phyloP scores from a whole-genome alignment of 2,113 vertebrate genomes.

The Drymodes brunneopygia region DNA sequence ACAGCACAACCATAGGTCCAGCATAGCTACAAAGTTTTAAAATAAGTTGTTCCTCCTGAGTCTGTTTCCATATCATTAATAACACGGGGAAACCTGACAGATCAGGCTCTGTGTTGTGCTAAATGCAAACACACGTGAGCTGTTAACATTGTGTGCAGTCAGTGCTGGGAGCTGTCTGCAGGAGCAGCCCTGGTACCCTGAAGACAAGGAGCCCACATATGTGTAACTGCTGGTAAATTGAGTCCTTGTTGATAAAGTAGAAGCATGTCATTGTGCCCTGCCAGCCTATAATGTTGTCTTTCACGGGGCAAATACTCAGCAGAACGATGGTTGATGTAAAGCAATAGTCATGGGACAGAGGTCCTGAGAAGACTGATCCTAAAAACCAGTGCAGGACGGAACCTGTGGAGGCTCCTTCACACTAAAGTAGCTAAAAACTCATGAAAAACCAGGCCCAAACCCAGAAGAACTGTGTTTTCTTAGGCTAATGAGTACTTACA shows the following conservation, averaged over 20 bases:
- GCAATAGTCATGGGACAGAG: background rate
- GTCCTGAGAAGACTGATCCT: background rate
- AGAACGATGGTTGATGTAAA: background rate
- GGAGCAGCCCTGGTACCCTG: background rate
- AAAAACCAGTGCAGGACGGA: background rate
- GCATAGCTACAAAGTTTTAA: background rate
- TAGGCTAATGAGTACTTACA: background rate
- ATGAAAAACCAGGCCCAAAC: background rate
- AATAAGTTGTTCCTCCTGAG: background rate
- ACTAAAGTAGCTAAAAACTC: background rate
- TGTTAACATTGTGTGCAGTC: background rate
- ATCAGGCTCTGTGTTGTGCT: background rate
- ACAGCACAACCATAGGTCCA: background rate
- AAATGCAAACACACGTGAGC: background rate
- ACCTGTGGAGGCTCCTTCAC: background rate
- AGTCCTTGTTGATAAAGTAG: constrained; percentile 56
- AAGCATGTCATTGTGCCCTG: constrained; percentile 1
- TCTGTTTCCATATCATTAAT: background rate
- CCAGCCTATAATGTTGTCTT: constrained; percentile 53
- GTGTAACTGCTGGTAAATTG: constrained; percentile 30
- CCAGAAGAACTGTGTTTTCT: background rate
- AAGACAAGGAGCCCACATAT: background rate
- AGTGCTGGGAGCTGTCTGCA: background rate
- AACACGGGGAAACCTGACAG: background rate
- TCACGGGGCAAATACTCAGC: background rate